Evolutionary conservation across 1,140 invertebrate genomes (phyloP).

Genomic region (Sminthurides bifidus): DNA sequence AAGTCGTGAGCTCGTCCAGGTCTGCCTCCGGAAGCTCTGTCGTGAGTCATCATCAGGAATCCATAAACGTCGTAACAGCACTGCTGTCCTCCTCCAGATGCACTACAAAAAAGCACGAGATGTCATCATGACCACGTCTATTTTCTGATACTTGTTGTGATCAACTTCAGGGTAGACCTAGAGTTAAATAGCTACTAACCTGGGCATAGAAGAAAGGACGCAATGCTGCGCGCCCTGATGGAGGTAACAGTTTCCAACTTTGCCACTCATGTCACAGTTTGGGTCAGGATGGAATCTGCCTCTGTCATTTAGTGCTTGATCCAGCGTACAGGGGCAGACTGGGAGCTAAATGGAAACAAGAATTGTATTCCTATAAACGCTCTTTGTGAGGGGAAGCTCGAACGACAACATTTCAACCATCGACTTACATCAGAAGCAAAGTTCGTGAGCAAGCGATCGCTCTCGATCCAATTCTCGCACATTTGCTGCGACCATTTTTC

Average conservation of each 20-base stretch:
- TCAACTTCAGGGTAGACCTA: neutral
- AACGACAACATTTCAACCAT: neutral
- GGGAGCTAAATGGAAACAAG: conserved; percentile 39
- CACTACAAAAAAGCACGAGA: conserved; percentile 39
- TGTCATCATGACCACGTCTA: neutral
- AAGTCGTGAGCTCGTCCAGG: conserved; percentile 78
- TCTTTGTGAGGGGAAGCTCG: neutral
- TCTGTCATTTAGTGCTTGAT: conserved; percentile 80
- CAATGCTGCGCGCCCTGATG: conserved; percentile 82
- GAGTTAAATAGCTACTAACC: conserved; percentile 46
- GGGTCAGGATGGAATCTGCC: conserved; percentile 83
- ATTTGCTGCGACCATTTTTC: conserved; percentile 61
- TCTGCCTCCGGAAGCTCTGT: conserved; percentile 86
- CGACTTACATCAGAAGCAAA: conserved; percentile 58
- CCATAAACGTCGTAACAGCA: conserved; percentile 90
- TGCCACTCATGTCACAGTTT: conserved; percentile 80
- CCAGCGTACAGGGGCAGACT: conserved; percentile 80
- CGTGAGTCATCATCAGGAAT: conserved; percentile 82
- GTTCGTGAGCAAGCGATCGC: conserved; percentile 72
- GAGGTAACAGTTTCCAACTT: conserved; percentile 68
- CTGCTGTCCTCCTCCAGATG: conserved; percentile 85
- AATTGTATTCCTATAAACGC: neutral
- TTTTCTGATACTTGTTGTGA: neutral
- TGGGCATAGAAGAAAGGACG: conserved; percentile 77
- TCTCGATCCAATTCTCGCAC: conserved; percentile 78